phyloP scores from a whole-genome alignment of 2,113 vertebrate genomes.

The Addax nasomaculatus region DNA sequence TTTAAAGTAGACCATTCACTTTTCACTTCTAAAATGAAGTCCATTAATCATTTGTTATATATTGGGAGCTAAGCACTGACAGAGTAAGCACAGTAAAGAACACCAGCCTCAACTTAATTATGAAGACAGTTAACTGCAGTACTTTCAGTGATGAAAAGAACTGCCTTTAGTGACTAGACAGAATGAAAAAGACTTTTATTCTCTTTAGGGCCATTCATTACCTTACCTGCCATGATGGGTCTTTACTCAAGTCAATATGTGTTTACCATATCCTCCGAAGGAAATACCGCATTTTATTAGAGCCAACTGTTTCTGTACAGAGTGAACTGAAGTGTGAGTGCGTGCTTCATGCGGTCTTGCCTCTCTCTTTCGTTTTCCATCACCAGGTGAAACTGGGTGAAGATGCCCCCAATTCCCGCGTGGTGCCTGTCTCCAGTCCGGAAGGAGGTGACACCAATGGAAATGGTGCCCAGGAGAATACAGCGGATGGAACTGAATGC shows the following conservation, averaged over 20 bases:
- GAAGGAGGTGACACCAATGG: constrained; percentile 32
- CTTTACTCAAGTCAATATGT: constrained; percentile 3
- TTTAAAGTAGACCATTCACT: constrained; percentile 28
- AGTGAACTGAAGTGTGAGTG: neutral
- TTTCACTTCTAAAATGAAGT: constrained; percentile 58
- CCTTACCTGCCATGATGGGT: neutral
- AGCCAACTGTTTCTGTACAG: neutral
- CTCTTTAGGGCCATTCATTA: neutral
- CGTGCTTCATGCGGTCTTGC: neutral
- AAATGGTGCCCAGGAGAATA: constrained; percentile 68
- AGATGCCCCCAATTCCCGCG: constrained; percentile 94
- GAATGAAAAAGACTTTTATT: neutral
- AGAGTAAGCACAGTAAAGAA: neutral
- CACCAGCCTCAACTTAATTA: neutral
- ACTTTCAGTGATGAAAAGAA: constrained; percentile 7
- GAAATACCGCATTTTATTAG: neutral
- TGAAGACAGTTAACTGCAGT: neutral
- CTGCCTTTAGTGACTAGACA: neutral
- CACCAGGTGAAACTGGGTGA: constrained; percentile 92
- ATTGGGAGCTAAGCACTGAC: neutral
- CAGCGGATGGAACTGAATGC: constrained; percentile 77
- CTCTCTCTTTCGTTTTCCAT: constrained; percentile 31
- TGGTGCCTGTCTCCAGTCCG: constrained; percentile 86
- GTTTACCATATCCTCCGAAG: neutral
- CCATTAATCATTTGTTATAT: constrained; percentile 44